Evolutionary conservation across 1,140 invertebrate genomes (phyloP), one percentile per base, ranked within the genome.

Genomic region (Heliconius congener): DNA sequence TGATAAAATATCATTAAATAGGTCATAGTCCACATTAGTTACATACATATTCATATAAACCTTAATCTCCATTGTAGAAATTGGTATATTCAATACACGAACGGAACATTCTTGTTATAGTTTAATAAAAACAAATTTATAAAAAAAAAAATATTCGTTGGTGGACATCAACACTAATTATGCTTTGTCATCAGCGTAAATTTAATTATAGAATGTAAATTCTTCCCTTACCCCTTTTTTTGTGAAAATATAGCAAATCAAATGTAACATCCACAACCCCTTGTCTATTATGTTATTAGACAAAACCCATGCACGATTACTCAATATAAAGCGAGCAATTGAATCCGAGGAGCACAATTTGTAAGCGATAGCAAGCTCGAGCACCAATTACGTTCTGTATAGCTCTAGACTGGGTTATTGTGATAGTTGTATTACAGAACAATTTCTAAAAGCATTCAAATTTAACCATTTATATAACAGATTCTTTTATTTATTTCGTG

Each of bases 361-460:
- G 82, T 79, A 83, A 86, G 80, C 83, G 77, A 83, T 84, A 79
- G 77, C 74, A 66, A 76, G 72, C 70, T 82, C 77, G 77, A 84
- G 82, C 77, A 78, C 81, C 80, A 84, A 84, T 83, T 83, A 86
- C 77, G 55, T 71, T 39, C 78, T 77, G 73, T 80, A 75, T 82
- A 80, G 76, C 78, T 74, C 76, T 82, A 75, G 77, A 77, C 78
- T 71, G 19, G 60, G 71, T 73, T 74, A 80, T 82, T 82, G 78
- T 82, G 75, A 80, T 80, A 80, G 72, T 80, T 73, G 52, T 75
- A 80, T 77, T 74, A 82, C 74, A 76, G 73, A 74, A 79, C 39
- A 77, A 82, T 82, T 77, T 82, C 52, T 82, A 74, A 77, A 71
- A 80, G 70, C 75, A 55, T 79, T 60, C 55, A 77, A 50, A 78